These are phyloP conservation scores for Chironomus tepperi DNA, from an alignment of 1,140 invertebrate genomes.

Conservation along the genomic window DNA sequence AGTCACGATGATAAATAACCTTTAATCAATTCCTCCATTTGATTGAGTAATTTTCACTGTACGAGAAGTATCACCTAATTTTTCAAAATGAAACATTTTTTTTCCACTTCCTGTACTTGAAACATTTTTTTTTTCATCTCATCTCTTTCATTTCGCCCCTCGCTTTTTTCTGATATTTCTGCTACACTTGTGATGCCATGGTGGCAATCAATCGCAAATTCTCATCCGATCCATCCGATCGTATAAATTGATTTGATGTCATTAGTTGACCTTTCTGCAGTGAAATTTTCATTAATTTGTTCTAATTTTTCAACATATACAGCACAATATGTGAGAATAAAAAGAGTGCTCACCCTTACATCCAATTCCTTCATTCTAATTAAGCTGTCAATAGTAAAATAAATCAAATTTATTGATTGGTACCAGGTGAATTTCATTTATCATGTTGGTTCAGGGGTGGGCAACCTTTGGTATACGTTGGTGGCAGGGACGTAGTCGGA, in stretches of 20 bases:
- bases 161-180: too few relatives aligned
- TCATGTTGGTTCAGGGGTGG: not conserved
- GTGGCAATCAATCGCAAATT: too few relatives aligned
- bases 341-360: not conserved
- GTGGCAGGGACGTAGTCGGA: too few relatives aligned
- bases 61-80: too few relatives aligned
- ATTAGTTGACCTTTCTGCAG: slow-evolving; percentile 4
- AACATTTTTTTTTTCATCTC: too few relatives aligned
- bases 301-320: not conserved
- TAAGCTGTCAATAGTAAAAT: not conserved
- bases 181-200: too few relatives aligned
- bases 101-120: too few relatives aligned
- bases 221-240: too few relatives aligned
- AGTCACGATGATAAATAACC: not conserved
- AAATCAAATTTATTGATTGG: slow-evolving; percentile 1
- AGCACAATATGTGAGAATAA: not conserved
- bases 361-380: not conserved
- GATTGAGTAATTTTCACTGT: not conserved
- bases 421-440: not conserved
- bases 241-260: slow-evolving; percentile 8
- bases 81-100: too few relatives aligned
- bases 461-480: too few relatives aligned
- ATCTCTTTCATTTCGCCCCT: too few relatives aligned
- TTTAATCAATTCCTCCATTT: not conserved
- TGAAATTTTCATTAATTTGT: not conserved